A percentile compares a stretch with the other conserved stretches of the same genome.
phyloP scores from a whole-genome alignment of 2,113 vertebrate species.

The Semicossyphus pulcher region DNA sequence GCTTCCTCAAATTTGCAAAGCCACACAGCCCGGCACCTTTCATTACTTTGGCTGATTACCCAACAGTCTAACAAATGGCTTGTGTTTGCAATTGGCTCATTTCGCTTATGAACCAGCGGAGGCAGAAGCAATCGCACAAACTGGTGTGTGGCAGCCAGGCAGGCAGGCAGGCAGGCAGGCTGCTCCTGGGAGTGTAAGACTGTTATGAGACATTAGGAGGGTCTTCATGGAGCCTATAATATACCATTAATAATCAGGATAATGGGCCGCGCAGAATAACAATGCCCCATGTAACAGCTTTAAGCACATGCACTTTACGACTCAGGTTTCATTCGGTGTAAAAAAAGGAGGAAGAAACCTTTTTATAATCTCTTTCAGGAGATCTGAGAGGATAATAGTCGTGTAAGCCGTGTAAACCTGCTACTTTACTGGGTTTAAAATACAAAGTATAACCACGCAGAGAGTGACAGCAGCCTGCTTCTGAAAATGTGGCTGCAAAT shows the following conservation, averaged over 20 bases:
- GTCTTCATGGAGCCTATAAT: background rate
- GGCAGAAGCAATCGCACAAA: slow-evolving; percentile 41
- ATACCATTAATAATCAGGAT: slow-evolving; percentile 22
- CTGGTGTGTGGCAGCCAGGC: slow-evolving; percentile 20
- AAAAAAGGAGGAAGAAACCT: background rate
- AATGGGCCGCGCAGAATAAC: background rate
- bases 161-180: slow-evolving; percentile 24
- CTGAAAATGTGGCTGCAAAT: background rate
- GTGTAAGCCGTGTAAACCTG: background rate
- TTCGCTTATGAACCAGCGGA: slow-evolving; percentile 53
- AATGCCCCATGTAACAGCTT: background rate
- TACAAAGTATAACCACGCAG: background rate
- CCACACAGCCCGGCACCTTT: slow-evolving; percentile 9
- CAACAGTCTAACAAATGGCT: slow-evolving; percentile 54
- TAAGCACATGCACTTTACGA: background rate
- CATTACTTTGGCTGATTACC: slow-evolving; percentile 57
- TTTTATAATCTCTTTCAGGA: slow-evolving; percentile 3
- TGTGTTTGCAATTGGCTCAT: slow-evolving; percentile 51
- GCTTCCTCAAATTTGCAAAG: slow-evolving; percentile 25
- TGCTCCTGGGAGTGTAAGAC: slow-evolving; percentile 6
- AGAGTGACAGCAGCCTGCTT: background rate
- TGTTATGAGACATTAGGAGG: slow-evolving; percentile 23
- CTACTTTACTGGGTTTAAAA: background rate
- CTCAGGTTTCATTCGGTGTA: background rate
- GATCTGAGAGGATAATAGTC: background rate